Percentiles rank a stretch among this genome's conserved stretches.
phyloP scores from a whole-genome alignment of 2,113 vertebrate genomes.

The Peromyscus californicus region DNA sequence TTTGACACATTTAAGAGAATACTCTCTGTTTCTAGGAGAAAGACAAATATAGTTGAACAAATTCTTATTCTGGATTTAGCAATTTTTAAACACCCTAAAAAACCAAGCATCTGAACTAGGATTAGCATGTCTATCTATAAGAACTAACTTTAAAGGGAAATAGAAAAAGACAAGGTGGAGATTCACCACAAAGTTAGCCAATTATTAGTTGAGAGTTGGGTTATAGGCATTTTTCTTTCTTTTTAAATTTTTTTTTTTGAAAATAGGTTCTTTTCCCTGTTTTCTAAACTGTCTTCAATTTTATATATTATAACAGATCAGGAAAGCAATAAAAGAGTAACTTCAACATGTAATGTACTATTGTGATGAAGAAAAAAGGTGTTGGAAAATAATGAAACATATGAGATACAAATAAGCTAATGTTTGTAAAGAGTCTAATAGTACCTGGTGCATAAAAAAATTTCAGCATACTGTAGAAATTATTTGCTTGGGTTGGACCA shows the following conservation, averaged over 20 bases:
- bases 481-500: slow-evolving; percentile 57
- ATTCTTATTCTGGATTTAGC: slow-evolving; percentile 34
- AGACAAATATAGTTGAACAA: slow-evolving; percentile 39
- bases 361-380: slow-evolving; percentile 61
- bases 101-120: slow-evolving; percentile 25
- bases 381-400: slow-evolving; percentile 53
- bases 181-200: neutral
- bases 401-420: slow-evolving; percentile 58
- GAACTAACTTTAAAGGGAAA: slow-evolving; percentile 54
- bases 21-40: slow-evolving; percentile 49
- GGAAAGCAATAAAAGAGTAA: slow-evolving; percentile 38
- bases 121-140: slow-evolving; percentile 14
- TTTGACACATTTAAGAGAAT: slow-evolving; percentile 33
- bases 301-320: slow-evolving; percentile 53
- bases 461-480: slow-evolving; percentile 57
- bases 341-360: slow-evolving; percentile 50
- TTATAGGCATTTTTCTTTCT: neutral
- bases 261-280: neutral
- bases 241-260: neutral
- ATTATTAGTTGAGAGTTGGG: slow-evolving; percentile 36
- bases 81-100: slow-evolving; percentile 55
- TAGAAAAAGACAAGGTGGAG: slow-evolving; percentile 27
- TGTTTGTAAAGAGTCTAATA: slow-evolving; percentile 63
- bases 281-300: slow-evolving; percentile 61
- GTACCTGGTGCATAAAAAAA: slow-evolving; percentile 1